Base-by-base conservation (phyloP, 2,888 invertebrate genomes). In the Aphodius granarius region DNA sequence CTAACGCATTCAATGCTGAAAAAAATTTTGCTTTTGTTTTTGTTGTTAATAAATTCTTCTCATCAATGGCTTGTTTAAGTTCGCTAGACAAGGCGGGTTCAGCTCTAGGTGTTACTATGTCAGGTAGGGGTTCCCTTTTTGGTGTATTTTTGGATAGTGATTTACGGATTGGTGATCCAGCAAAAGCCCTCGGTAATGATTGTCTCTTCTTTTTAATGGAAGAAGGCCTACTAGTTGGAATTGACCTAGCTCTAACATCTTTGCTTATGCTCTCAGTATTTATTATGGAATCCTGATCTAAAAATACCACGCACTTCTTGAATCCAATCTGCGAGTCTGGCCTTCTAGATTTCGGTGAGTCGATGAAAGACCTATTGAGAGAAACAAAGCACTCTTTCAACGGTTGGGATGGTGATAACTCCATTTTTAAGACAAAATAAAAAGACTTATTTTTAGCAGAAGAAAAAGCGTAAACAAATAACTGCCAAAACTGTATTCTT, bases 11-110 rank as follows among this genome's bases (percentile, higher is more conserved):
- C 71, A 92, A 84, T 80, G 90, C 90, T 15, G 88, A 88, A 75
- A 92, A 87, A 23, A 92, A 91, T 89, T 89, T 90, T 83, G 89
- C 89, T 75, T 90, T 88, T 0, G 91, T 90, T 82, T 91, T 89
- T 15, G 89, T 89, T 5, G 92, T 92, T 22, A 92, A 83, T 23
- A 92, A 86, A 84, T 92, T 92, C 74, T 91, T 88, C 82, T 91
- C 90, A 80, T 90, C 87, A 77, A 92, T 89, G 63, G 90, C 90
- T 81, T 89, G 88, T 73, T 90, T 89, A 23, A 92, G 84, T 85
- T 92, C 92, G 68, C 88, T 87, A 82, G 91, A 91, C 70, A 90
- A 88, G 78, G 88, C 88, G 6, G 90, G 81, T 77, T 86, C 86
- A 20, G 85, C 82, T 75, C 89, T 88, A 0, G 91, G 94, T 20